phyloP scores from a whole-genome alignment of 2,888 invertebrate genomes.

The Dione juno region DNA sequence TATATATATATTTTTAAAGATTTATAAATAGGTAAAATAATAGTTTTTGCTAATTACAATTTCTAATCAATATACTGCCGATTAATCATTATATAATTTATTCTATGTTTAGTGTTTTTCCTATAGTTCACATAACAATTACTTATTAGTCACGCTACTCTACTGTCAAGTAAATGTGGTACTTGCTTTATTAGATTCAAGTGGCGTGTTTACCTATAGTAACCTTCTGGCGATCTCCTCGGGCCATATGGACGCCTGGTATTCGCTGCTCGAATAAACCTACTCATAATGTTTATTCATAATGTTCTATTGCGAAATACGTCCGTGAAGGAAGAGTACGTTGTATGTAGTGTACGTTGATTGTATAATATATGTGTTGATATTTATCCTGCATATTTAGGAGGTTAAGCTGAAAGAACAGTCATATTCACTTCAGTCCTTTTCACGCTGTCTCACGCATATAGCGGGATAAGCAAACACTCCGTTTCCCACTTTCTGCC shows the following conservation, averaged over 20 bases:
- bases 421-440: too few species aligned
- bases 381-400: too few species aligned
- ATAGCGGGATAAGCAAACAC: too few species aligned
- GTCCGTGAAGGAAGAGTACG: too few species aligned
- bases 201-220: slow-evolving; percentile 18
- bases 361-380: too few species aligned
- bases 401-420: too few species aligned
- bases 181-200: slow-evolving; percentile 23
- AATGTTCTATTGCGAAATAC: background rate
- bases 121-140: background rate
- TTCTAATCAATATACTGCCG: background rate
- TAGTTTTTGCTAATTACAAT: background rate
- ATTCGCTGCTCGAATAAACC: slow-evolving; percentile 10
- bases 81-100: background rate
- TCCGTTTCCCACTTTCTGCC: too few species aligned
- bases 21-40: background rate
- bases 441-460: too few species aligned
- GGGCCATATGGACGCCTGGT: slow-evolving; percentile 34
- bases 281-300: background rate
- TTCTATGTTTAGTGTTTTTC: background rate
- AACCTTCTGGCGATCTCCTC: slow-evolving; percentile 33
- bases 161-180: slow-evolving; percentile 14
- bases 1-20: too few species aligned
- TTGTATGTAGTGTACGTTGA: too few species aligned
- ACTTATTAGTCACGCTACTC: background rate